Evolutionary conservation across 2,888 invertebrate genomes (phyloP).

Genomic region (Byasa hedistus): DNA sequence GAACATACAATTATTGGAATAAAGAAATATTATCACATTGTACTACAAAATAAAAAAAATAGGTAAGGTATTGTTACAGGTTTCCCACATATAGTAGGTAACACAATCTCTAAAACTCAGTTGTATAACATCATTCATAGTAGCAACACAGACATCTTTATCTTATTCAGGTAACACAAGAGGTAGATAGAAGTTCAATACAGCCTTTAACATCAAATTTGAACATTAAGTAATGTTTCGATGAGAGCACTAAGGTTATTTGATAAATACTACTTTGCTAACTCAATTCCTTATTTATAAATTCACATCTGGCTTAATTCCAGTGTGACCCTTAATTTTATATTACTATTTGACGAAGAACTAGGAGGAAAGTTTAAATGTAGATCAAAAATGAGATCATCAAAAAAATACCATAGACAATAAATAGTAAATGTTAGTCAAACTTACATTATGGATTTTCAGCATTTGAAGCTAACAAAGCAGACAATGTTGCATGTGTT

Average conservation of each 20-base stretch:
- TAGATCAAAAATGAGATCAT: slow-evolving; percentile 19
- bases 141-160: not conserved
- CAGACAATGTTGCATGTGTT: slow-evolving; percentile 74
- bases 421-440: slow-evolving; percentile 10
- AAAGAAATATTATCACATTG: too few relatives aligned
- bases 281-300: slow-evolving; percentile 8
- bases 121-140: too few relatives aligned
- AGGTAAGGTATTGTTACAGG: too few relatives aligned
- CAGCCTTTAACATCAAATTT: slow-evolving; percentile 1
- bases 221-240: not conserved
- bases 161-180: slow-evolving; percentile 45
- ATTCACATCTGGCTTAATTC: not conserved
- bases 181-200: slow-evolving; percentile 45
- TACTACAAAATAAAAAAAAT: too few relatives aligned
- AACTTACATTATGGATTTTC: slow-evolving; percentile 43
- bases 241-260: too few relatives aligned
- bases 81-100: too few relatives aligned
- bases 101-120: too few relatives aligned
- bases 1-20: too few relatives aligned
- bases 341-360: not conserved
- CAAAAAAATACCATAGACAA: not conserved
- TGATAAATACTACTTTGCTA: slow-evolving; percentile 6
- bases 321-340: not conserved
- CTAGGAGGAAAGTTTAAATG: not conserved
- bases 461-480: slow-evolving; percentile 60